These are phyloP conservation scores for Neelides sp. DNA, from an alignment of 1,140 invertebrate genomes.

Conservation along the genomic window DNA sequence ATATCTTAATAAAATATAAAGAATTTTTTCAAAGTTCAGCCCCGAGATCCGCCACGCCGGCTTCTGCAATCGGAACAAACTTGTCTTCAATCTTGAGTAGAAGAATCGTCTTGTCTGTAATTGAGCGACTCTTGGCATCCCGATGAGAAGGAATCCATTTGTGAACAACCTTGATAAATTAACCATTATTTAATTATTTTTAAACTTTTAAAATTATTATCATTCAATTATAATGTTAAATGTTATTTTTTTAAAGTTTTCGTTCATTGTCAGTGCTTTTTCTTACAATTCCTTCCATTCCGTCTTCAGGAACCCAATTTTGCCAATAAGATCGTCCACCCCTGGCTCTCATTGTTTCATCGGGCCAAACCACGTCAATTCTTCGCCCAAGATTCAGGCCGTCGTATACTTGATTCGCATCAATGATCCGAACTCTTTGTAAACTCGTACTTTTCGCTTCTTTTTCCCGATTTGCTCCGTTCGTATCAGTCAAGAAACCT, in stretches of 20 bases:
- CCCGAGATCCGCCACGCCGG: constrained; percentile 64
- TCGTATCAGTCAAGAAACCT: constrained; percentile 29
- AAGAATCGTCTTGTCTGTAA: constrained; percentile 77
- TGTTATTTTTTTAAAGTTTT: no score
- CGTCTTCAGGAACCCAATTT: constrained; percentile 72
- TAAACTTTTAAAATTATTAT: no score
- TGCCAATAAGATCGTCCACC: constrained; percentile 77
- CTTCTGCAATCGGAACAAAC: constrained; percentile 82
- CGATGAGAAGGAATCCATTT: constrained; percentile 80
- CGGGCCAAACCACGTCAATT: constrained; percentile 57
- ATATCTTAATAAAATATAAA: not conserved
- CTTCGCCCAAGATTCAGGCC: constrained; percentile 57
- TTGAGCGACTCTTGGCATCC: constrained; percentile 67
- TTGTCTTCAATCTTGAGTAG: constrained; percentile 84
- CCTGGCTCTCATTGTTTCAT: constrained; percentile 65
- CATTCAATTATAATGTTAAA: no score
- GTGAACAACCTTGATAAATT: constrained; percentile 59
- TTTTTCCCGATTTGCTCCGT: constrained; percentile 17
- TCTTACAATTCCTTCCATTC: constrained; percentile 72
- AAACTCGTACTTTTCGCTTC: constrained; percentile 28
- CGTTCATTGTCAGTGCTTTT: no score
- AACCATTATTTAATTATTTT: no score
- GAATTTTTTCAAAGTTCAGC: constrained; percentile 46
- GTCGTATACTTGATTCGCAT: constrained; percentile 69
- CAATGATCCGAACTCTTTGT: constrained; percentile 43